These are phyloP conservation scores for Macaria liturata DNA, from an alignment of 2,888 invertebrate species.

Conservation along the genomic window DNA sequence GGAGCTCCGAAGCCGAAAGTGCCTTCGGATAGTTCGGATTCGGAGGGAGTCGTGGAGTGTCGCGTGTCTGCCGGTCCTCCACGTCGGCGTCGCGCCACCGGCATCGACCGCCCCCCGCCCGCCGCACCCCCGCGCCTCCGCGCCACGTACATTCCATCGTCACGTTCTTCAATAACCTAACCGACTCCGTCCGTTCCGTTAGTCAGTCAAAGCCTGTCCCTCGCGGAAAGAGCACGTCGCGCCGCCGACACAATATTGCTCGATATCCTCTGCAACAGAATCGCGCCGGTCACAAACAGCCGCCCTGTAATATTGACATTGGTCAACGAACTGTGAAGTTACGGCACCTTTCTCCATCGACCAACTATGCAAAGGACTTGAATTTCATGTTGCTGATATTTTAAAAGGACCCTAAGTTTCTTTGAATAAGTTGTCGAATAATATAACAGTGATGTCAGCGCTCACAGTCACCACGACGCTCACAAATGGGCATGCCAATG, in stretches of 20 bases:
- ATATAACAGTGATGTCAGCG: slow-evolving; percentile 62
- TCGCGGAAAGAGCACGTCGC: slow-evolving; percentile 45
- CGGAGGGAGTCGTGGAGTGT: slow-evolving; percentile 64
- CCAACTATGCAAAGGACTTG: slow-evolving; percentile 19
- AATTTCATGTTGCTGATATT: slow-evolving; percentile 22
- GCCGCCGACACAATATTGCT: slow-evolving; percentile 19
- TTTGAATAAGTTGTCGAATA: slow-evolving; percentile 21
- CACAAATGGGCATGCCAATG: slow-evolving; percentile 65
- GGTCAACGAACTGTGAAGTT: slow-evolving; percentile 35
- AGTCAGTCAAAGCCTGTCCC: slow-evolving; percentile 51
- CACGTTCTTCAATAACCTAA: background rate
- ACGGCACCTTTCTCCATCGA: slow-evolving; percentile 22
- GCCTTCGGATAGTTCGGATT: slow-evolving; percentile 36
- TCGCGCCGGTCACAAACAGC: slow-evolving; percentile 36
- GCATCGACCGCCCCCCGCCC: slow-evolving; percentile 49
- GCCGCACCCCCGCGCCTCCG: slow-evolving; percentile 38
- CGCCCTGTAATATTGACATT: slow-evolving; percentile 27
- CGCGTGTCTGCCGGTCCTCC: slow-evolving; percentile 79
- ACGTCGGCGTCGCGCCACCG: slow-evolving; percentile 80
- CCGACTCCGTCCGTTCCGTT: slow-evolving; percentile 32
- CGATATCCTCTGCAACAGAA: slow-evolving; percentile 32
- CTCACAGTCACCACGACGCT: slow-evolving; percentile 71
- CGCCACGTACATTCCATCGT: slow-evolving; percentile 53
- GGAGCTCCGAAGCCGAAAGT: slow-evolving; percentile 26
- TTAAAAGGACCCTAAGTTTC: slow-evolving; percentile 31